Percentiles rank a stretch among this genome's conserved stretches.
Conservation (phyloP, 2,888 invertebrate species). For the Lasioglossum figueresi region DNA sequence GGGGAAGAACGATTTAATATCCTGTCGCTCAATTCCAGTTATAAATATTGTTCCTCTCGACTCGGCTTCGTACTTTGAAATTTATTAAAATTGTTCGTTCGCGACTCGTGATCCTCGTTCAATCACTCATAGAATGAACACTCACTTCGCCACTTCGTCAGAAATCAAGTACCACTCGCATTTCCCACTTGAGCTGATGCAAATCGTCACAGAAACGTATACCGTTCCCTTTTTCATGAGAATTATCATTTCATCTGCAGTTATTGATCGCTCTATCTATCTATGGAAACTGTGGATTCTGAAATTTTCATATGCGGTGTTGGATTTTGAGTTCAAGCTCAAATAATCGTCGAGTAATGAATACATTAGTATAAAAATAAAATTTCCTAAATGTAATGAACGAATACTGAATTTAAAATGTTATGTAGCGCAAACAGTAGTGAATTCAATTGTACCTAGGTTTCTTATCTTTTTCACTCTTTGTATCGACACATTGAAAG, state of each 20-base stretch:
- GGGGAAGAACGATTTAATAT: conserved; percentile 16
- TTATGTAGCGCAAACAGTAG: neutral
- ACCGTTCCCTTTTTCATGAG: neutral
- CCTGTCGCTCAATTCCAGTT: conserved; percentile 3
- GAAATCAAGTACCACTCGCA: neutral
- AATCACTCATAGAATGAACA: neutral
- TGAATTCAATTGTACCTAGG: neutral
- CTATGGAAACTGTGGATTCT: neutral
- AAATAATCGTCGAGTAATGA: neutral
- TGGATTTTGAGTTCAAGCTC: neutral
- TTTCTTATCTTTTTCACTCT: neutral
- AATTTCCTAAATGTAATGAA: neutral
- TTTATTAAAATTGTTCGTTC: conserved; percentile 14
- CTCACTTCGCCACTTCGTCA: neutral
- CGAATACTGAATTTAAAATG: neutral
- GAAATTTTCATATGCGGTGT: neutral
- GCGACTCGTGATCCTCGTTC: neutral
- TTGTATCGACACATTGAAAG: neutral
- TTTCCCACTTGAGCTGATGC: neutral
- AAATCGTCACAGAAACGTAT: conserved; percentile 8
- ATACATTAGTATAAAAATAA: neutral
- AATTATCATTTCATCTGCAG: neutral
- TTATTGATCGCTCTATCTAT: neutral
- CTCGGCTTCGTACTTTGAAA: neutral
- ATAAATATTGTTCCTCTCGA: conserved; percentile 14